Evolutionary conservation across 2,888 invertebrate genomes (phyloP), one percentile per base, ranked within the genome.

Genomic region (Hartigia nigra): DNA sequence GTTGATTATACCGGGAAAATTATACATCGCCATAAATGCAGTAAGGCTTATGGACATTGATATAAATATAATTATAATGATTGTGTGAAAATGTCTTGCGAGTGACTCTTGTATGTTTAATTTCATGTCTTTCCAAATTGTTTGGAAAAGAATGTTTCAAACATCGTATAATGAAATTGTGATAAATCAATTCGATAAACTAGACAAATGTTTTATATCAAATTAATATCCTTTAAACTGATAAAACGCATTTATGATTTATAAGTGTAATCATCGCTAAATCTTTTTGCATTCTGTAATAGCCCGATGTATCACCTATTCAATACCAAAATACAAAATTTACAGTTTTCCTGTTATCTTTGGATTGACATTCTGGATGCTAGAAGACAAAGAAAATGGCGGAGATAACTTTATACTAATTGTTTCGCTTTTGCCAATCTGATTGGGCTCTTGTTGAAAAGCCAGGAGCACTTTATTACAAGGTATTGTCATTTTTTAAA

Each of bases 401-500:
- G 23, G 14, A 55, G 23, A 55, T 55, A 23, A 23, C 23, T 23
- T 55, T 55, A 55, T 23, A 23, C 55, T 55, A 55, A 55, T 55
- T 23, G 55, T 55, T 55, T 55, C 55, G 14, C 23, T 9, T 23
- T 23, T 55, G 23, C 55, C 55, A 55, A 23, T 9, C 55, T 55
- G 55, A 55, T 23, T 5, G 55, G 55, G 55, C 55, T 55, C 55
- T 55, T 55, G 9, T 55, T 23, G 55, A 23, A 55, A 55, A 55
- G 55, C 55, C 55, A 55, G 2, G 55, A 55, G 5, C 23, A 23
- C 55, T 55, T 23, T 55, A 55, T 55, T 87, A 83, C 75, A 81
- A 82, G 12, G 83, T 78, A 74, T 86, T 84, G 31, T 85, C 81
- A 31, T 85, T 83, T 74, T 81, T 83, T 70, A 80, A 78, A 69